phyloP scores from a whole-genome alignment of 37 sponge, comb jelly and placozoan species.

The Beroe forskalii region DNA sequence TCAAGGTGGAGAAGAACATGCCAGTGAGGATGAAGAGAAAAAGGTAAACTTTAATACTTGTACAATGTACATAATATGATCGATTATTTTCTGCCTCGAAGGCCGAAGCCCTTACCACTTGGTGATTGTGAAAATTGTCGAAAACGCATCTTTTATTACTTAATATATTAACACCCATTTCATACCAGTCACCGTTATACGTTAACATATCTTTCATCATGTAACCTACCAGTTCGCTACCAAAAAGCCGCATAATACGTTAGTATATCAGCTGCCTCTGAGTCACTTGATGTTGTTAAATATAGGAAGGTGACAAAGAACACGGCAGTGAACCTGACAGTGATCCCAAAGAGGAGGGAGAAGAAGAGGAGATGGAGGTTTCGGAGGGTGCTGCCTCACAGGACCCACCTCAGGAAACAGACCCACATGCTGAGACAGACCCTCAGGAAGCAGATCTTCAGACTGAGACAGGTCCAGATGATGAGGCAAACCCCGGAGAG shows the following conservation, averaged over 20 bases:
- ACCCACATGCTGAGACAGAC: neutral
- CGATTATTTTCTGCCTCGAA: too few relatives aligned
- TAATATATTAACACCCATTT: too few relatives aligned
- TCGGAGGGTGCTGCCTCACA: too few relatives aligned
- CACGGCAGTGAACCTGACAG: neutral
- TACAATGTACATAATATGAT: neutral
- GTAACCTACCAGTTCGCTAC: neutral
- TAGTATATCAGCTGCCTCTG: too few relatives aligned
- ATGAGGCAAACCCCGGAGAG: neutral
- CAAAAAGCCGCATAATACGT: neutral
- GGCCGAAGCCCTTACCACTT: too few relatives aligned
- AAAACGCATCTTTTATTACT: too few relatives aligned
- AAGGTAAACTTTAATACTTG: neutral
- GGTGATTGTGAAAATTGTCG: too few relatives aligned
- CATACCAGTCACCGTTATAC: neutral
- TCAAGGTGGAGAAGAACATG: neutral
- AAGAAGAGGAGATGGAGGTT: neutral
- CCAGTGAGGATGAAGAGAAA: neutral
- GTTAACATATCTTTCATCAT: neutral
- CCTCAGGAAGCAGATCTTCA: neutral
- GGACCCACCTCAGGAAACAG: neutral
- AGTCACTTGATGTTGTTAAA: too few relatives aligned
- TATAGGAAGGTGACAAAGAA: too few relatives aligned
- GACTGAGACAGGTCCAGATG: neutral
- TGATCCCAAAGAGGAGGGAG: neutral